phyloP scores from a whole-genome alignment of 2,113 vertebrate genomes.

The Tyto alba region DNA sequence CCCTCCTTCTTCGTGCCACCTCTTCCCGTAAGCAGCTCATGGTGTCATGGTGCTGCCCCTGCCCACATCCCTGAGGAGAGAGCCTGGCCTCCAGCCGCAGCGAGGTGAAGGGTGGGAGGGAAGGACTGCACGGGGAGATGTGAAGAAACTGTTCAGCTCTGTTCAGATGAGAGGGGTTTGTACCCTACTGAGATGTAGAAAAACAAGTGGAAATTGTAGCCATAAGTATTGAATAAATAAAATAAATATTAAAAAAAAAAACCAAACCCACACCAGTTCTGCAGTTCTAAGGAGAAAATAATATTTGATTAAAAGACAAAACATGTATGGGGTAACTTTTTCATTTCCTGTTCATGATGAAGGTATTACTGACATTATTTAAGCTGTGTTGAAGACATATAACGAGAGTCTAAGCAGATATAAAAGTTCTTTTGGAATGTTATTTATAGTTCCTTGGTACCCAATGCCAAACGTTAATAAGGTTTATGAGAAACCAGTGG shows the following conservation, averaged over 20 bases:
- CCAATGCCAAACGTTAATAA: constrained; percentile 65
- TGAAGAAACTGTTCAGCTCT: constrained; percentile 32
- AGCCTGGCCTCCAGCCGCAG: not conserved
- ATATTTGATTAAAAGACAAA: constrained; percentile 71
- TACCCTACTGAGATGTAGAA: constrained; percentile 53
- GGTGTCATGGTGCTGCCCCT: not conserved
- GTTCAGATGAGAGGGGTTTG: constrained; percentile 26
- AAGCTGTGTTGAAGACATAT: constrained; percentile 54
- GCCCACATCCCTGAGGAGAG: not conserved
- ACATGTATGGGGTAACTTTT: constrained; percentile 65
- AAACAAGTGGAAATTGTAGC: constrained; percentile 67
- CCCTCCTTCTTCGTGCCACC: not conserved
- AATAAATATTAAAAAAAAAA: not conserved
- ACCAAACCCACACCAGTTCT: not conserved
- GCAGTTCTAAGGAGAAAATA: constrained; percentile 58
- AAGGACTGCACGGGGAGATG: not conserved
- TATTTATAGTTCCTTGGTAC: constrained; percentile 72
- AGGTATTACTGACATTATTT: constrained; percentile 64
- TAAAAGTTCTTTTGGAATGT: constrained; percentile 62
- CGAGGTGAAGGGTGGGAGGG: not conserved
- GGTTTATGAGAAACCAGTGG: constrained; percentile 71
- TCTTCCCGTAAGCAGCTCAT: not conserved
- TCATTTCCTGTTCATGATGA: constrained; percentile 75
- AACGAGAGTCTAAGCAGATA: constrained; percentile 68
- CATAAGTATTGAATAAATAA: constrained; percentile 62